phyloP scores from a whole-genome alignment of 1,140 invertebrate species.

The Trichonephila clavipes region DNA sequence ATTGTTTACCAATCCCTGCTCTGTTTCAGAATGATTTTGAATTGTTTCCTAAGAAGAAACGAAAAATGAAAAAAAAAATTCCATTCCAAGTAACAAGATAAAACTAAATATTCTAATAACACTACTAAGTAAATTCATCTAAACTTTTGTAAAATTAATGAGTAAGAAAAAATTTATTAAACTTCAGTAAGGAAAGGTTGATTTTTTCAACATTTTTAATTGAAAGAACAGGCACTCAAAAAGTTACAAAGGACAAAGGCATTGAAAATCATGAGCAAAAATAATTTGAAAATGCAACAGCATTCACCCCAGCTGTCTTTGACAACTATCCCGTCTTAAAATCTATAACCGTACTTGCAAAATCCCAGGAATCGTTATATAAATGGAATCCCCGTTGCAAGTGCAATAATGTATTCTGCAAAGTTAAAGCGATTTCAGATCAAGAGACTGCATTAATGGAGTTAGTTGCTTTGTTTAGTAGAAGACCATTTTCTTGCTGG shows the following conservation, averaged over 20 bases:
- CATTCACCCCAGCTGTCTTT: slow-evolving; percentile 16
- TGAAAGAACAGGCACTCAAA: not conserved
- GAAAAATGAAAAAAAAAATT: too few relatives aligned
- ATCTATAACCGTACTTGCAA: slow-evolving; percentile 36
- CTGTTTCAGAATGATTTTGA: too few relatives aligned
- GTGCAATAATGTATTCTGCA: slow-evolving; percentile 50
- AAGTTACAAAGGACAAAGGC: not conserved
- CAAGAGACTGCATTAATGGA: slow-evolving; percentile 51
- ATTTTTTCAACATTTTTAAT: not conserved
- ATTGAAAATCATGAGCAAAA: slow-evolving; percentile 28
- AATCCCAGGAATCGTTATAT: slow-evolving; percentile 36
- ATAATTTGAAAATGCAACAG: slow-evolving; percentile 7
- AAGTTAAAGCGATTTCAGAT: slow-evolving; percentile 58
- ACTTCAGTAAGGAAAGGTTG: too few relatives aligned
- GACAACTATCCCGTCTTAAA: slow-evolving; percentile 38
- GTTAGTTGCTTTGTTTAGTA: slow-evolving; percentile 44
- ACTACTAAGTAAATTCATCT: too few relatives aligned
- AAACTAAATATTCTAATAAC: too few relatives aligned
- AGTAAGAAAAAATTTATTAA: too few relatives aligned
- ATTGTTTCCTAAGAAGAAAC: too few relatives aligned
- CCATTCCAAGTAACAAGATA: too few relatives aligned
- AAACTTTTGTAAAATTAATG: too few relatives aligned
- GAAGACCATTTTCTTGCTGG: slow-evolving; percentile 26
- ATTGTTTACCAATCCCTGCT: too few relatives aligned
- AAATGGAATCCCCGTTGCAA: slow-evolving; percentile 52